phyloP scores from a whole-genome alignment of 2,797 vertebrate species.

The Bucorvus abyssinicus region DNA sequence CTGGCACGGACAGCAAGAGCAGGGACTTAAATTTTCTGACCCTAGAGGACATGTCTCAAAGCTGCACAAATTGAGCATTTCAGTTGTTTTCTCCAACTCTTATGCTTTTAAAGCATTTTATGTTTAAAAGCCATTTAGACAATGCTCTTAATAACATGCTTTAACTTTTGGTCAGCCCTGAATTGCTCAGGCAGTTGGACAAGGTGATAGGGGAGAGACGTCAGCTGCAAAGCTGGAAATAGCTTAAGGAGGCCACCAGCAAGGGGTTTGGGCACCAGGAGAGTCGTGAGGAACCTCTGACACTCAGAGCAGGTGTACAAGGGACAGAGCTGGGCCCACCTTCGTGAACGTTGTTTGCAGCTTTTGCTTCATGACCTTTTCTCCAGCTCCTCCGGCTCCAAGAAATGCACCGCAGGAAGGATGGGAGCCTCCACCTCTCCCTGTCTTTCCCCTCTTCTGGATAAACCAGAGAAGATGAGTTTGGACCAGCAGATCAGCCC shows the following conservation, averaged over 20 bases:
- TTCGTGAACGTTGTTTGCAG: background rate
- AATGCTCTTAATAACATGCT: background rate
- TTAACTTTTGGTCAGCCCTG: background rate
- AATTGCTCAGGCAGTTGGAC: background rate
- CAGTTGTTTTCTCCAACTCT: background rate
- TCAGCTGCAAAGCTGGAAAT: background rate
- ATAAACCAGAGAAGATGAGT: background rate
- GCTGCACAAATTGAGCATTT: background rate
- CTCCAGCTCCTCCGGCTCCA: slow-evolving; percentile 44
- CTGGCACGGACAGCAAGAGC: background rate
- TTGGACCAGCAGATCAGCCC: background rate
- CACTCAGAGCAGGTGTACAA: background rate
- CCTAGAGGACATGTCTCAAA: background rate
- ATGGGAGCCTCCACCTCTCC: slow-evolving; percentile 26
- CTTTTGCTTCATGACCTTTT: background rate
- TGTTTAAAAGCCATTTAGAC: background rate
- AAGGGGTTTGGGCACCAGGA: background rate
- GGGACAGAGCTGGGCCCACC: slow-evolving; percentile 1
- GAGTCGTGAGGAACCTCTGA: background rate
- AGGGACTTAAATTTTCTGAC: background rate
- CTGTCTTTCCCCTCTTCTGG: slow-evolving; percentile 4
- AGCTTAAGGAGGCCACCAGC: background rate
- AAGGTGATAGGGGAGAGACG: background rate
- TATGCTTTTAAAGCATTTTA: background rate
- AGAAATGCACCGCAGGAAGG: slow-evolving; percentile 49